phyloP scores from a whole-genome alignment of 2,797 vertebrate species.

The Strix occidentalis region DNA sequence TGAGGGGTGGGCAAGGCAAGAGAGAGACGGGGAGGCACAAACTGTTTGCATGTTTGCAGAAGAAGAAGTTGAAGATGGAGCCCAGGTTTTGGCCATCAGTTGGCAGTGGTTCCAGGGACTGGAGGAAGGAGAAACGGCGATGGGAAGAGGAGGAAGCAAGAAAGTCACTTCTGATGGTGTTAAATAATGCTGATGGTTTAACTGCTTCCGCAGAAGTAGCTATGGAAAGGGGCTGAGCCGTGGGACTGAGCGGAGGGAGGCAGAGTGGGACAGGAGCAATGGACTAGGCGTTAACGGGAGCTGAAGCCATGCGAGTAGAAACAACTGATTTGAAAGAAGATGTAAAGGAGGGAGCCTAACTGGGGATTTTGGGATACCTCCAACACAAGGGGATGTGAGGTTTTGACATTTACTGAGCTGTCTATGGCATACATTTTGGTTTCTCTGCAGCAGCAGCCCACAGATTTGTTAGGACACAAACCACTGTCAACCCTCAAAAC shows the following conservation, averaged over 20 bases:
- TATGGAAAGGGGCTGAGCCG: not conserved
- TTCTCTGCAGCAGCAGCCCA: not conserved
- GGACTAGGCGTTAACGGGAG: not conserved
- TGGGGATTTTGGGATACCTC: not conserved
- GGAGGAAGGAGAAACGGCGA: accelerated
- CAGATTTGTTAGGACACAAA: not conserved
- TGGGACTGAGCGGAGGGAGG: not conserved
- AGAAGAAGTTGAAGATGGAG: not conserved
- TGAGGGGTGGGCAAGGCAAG: conserved; percentile 5
- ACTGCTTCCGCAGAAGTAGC: not conserved
- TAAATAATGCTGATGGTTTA: not conserved
- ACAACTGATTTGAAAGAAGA: not conserved
- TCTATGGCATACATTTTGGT: not conserved
- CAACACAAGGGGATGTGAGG: not conserved
- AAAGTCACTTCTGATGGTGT: not conserved
- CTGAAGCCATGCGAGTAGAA: not conserved
- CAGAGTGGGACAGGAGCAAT: not conserved
- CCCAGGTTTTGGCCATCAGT: not conserved
- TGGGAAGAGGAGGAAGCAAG: not conserved
- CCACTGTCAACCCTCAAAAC: not conserved
- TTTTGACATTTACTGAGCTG: not conserved
- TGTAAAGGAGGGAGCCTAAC: not conserved
- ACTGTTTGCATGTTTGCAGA: not conserved
- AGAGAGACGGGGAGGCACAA: not conserved
- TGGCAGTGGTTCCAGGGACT: not conserved